Percentiles rank a stretch among this genome's conserved stretches.
Conservation (phyloP, 1,140 invertebrate species). For the Micrasema minimum region DNA sequence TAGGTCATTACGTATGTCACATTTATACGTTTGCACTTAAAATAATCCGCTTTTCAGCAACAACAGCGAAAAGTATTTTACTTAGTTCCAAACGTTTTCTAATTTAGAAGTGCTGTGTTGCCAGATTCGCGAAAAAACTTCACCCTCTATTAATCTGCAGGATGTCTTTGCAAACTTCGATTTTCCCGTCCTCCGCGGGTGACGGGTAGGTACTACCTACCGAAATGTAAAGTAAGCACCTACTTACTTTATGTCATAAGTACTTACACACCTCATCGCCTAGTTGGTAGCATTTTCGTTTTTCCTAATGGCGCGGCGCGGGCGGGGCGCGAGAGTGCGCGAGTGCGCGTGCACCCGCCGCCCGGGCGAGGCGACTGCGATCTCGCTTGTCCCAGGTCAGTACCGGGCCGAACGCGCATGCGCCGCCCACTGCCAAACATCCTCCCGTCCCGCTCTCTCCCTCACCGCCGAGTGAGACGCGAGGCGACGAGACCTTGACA, state of each 20-base stretch:
- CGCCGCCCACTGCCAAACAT: background rate
- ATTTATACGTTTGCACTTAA: too few relatives aligned
- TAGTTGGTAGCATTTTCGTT: too few relatives aligned
- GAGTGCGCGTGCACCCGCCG: slow-evolving; percentile 31
- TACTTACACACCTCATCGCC: too few relatives aligned
- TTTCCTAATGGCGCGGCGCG: background rate
- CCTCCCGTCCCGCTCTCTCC: slow-evolving; percentile 5
- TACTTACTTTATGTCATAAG: too few relatives aligned
- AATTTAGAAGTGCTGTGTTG: too few relatives aligned
- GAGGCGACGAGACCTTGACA: slow-evolving; percentile 45
- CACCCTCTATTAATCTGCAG: slow-evolving; percentile 19
- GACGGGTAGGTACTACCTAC: too few relatives aligned
- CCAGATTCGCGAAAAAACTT: slow-evolving; percentile 12
- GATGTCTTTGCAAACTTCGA: slow-evolving; percentile 26
- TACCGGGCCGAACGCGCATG: slow-evolving; percentile 30
- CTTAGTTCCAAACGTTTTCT: too few relatives aligned
- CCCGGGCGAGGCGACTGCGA: slow-evolving; percentile 41
- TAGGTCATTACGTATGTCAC: too few relatives aligned
- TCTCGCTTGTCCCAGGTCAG: slow-evolving; percentile 52
- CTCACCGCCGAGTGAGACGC: slow-evolving; percentile 3
- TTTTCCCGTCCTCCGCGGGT: slow-evolving; percentile 11
- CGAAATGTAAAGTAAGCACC: too few relatives aligned
- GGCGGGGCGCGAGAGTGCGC: background rate
- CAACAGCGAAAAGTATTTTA: too few relatives aligned
- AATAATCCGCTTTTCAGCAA: too few relatives aligned